Evolutionary conservation across 53 echinoderm and acorn worm species (phyloP), one percentile per base, ranked within the genome.

Genomic region (Apostichopus leukothele): DNA sequence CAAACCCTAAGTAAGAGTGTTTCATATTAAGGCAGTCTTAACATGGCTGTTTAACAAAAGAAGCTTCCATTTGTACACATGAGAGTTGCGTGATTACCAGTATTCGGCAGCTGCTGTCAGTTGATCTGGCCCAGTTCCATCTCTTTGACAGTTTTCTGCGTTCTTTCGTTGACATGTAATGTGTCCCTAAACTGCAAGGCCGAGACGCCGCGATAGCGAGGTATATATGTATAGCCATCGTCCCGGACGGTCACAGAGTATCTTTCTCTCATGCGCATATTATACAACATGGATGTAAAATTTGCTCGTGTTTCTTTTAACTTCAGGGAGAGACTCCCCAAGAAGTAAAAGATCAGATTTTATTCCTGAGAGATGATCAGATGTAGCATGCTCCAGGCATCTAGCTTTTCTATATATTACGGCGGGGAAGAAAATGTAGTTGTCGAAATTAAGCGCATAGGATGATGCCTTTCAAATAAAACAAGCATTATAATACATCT

Each of bases 1-100:
- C n/a, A 13, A 71, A 4, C 14, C 20, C 20, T 71, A 4, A 71
- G 71, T 39, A 39, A 71, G 18, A 3, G 20, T 71, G 14, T 71
- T 71, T 71, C 13, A 71, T 71, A 18, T 39, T 16, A 19, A 71
- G 71, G 18, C n/a, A 19, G 71, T 6, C n/a, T 71, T 71, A 21
- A 71, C 71, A 71, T 19, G 71, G 20, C 71, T 71, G 18, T 57
- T 57, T 71, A 18, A 71, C 13, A 4, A 19, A 71, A 14, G 18
- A 18, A 71, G 71, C n/a, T 71, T 71, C 71, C 71, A n/a, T n/a
- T 71, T 18, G n/a, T 80, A 80, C 80, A 80, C 80, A n/a, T 51
- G 80, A 80, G 80, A 80, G 80, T 80, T 80, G 80, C 53, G 53
- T 54, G 80, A 80, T 80, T 80, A 80, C 53, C 80, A 80, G 80